Conservation (phyloP, 2,113 vertebrate genomes). For the Grantiella picta region DNA sequence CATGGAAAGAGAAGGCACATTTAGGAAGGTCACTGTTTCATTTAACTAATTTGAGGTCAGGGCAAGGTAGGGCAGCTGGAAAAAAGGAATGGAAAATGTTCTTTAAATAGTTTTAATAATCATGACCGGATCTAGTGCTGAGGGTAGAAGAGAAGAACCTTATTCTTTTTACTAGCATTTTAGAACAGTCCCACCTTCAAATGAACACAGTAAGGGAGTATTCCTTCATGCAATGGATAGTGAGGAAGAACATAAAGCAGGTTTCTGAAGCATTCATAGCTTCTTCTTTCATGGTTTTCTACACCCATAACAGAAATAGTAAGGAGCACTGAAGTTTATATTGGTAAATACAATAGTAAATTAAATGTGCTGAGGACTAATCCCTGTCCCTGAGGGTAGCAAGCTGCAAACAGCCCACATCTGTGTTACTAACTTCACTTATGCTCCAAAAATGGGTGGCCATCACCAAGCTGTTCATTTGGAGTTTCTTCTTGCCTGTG, state of each 20-base stretch:
- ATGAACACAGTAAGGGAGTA: background rate
- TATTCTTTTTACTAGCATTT: background rate
- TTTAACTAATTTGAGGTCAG: conserved; percentile 38
- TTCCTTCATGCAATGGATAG: background rate
- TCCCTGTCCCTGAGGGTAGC: background rate
- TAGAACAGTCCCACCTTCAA: conserved; percentile 5
- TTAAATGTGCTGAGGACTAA: background rate
- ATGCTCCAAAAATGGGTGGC: background rate
- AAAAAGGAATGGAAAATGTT: conserved; percentile 16
- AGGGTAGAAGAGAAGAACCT: background rate
- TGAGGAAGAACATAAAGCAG: conserved; percentile 12
- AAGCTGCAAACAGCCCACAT: background rate
- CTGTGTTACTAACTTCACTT: background rate
- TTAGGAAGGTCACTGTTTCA: conserved; percentile 11
- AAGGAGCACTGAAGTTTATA: background rate
- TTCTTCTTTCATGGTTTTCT: conserved; percentile 31
- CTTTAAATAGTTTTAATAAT: background rate
- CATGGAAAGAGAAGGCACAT: background rate
- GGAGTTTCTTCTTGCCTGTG: background rate
- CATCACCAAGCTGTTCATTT: background rate
- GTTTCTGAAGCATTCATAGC: background rate
- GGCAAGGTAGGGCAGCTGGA: conserved; percentile 15
- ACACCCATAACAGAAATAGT: background rate
- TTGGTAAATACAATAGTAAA: background rate
- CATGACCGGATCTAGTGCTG: background rate